Evolutionary conservation across 1,140 invertebrate species (phyloP).

Genomic region (Aphelenchoides besseyi): DNA sequence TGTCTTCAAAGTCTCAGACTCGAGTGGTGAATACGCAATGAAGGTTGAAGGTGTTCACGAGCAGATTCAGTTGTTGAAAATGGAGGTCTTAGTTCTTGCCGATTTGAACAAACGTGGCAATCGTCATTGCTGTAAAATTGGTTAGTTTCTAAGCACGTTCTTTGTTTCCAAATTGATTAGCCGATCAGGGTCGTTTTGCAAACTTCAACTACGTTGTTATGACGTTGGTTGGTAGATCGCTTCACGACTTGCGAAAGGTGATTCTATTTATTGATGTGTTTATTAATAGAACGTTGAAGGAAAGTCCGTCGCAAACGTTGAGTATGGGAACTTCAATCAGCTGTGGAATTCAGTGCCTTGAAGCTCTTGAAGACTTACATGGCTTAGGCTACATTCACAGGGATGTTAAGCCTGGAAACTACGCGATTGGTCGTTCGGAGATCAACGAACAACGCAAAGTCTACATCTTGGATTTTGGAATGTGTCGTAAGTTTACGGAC

Average conservation of each 20-base stretch:
- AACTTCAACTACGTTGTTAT: conserved; percentile 33
- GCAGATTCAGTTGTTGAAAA: conserved; percentile 46
- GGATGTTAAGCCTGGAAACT: conserved; percentile 55
- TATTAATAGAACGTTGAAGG: neutral
- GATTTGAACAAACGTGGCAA: conserved; percentile 44
- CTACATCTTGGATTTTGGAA: conserved; percentile 54
- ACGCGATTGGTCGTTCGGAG: conserved; percentile 48
- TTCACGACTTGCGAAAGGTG: conserved; percentile 14
- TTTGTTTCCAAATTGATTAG: too few species aligned
- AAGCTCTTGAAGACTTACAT: conserved; percentile 51
- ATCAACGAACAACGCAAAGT: conserved; percentile 50
- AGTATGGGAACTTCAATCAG: conserved; percentile 42
- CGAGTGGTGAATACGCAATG: neutral
- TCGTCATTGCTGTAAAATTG: conserved; percentile 35
- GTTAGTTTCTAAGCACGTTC: too few species aligned
- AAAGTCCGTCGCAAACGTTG: conserved; percentile 26
- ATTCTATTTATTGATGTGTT: conserved; percentile 9
- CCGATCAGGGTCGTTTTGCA: conserved; percentile 24
- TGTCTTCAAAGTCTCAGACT: neutral
- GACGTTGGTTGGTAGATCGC: conserved; percentile 29
- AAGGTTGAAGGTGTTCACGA: conserved; percentile 35
- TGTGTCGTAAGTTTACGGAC: conserved; percentile 56
- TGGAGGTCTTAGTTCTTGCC: conserved; percentile 51
- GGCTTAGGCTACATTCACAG: conserved; percentile 54
- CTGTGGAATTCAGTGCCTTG: conserved; percentile 49